Percentiles rank a stretch among this genome's conserved stretches.
Evolutionary conservation across 2,797 vertebrate species (phyloP).

Genomic region (Smutsia gigantea): DNA sequence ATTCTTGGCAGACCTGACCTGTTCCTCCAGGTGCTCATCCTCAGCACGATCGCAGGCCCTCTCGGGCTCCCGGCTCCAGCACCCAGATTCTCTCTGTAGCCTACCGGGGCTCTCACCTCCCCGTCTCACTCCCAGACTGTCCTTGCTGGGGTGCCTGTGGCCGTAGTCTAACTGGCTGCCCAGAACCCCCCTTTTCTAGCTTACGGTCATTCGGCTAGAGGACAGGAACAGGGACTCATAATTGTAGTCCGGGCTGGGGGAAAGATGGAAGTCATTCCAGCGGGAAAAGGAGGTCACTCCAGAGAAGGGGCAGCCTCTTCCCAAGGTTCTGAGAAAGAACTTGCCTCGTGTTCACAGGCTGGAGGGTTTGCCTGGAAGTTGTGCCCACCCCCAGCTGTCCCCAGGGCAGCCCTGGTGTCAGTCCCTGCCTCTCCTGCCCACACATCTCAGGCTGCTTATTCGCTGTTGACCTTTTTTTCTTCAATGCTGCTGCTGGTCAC

Average conservation of each 20-base stretch:
- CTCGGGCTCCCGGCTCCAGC: not conserved
- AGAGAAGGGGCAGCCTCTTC: not conserved
- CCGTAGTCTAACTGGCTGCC: not conserved
- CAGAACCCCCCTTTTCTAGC: not conserved
- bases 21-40: accelerated
- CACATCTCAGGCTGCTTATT: not conserved
- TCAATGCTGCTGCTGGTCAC: not conserved
- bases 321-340: conserved; percentile 26
- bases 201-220: not conserved
- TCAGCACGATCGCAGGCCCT: not conserved
- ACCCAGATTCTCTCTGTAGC: not conserved
- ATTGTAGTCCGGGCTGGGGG: not conserved
- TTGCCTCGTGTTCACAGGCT: not conserved
- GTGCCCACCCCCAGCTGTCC: not conserved
- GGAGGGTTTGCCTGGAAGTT: not conserved
- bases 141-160: not conserved
- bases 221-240: not conserved
- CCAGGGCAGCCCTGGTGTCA: not conserved
- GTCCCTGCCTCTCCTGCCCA: not conserved
- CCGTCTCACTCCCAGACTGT: not conserved
- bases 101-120: not conserved
- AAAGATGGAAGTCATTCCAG: not conserved
- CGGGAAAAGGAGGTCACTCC: not conserved
- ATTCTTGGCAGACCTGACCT: not conserved
- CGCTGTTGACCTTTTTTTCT: conserved; percentile 5